Evolutionary conservation across 1,140 invertebrate genomes (phyloP).

Genomic region (Limonius californicus): DNA sequence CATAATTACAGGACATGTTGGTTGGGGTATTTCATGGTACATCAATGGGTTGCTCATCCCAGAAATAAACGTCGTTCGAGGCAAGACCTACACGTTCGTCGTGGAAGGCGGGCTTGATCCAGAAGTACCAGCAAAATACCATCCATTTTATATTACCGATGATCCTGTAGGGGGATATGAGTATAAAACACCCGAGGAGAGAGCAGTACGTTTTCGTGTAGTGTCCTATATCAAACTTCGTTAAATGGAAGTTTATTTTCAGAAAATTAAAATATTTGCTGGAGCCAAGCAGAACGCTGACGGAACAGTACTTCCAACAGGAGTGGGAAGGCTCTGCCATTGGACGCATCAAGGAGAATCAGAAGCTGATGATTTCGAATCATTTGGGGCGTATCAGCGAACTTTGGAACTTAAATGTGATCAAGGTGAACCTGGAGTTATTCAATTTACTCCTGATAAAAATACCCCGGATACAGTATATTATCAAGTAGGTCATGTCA

Average conservation of each 20-base stretch:
- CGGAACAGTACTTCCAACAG: conserved; percentile 65
- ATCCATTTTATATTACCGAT: conserved; percentile 95
- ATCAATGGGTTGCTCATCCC: conserved; percentile 93
- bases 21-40: conserved; percentile 93
- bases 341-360: conserved; percentile 74
- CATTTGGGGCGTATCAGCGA: conserved; percentile 85
- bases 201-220: conserved; percentile 61
- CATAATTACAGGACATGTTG: conserved; percentile 68
- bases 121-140: conserved; percentile 75
- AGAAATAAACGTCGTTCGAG: conserved; percentile 86
- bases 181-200: conserved; percentile 80
- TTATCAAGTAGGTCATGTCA: conserved; percentile 67
- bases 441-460: conserved; percentile 83
- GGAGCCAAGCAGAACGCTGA: conserved; percentile 65
- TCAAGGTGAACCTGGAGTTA: conserved; percentile 74
- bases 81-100: conserved; percentile 86
- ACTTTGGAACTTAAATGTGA: conserved; percentile 79
- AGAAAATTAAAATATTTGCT: conserved; percentile 79
- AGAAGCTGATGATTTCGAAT: conserved; percentile 73
- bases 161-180: conserved; percentile 86
- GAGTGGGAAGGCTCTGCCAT: conserved; percentile 77
- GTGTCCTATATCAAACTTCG: no score
- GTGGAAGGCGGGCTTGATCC: conserved; percentile 82
- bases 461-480: conserved; percentile 88
- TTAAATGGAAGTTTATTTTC: conserved; percentile 21